A percentile compares a stretch with the other conserved stretches of the same genome.
Conservation (phyloP, 2,888 invertebrate genomes). For the Ctena decussata region DNA sequence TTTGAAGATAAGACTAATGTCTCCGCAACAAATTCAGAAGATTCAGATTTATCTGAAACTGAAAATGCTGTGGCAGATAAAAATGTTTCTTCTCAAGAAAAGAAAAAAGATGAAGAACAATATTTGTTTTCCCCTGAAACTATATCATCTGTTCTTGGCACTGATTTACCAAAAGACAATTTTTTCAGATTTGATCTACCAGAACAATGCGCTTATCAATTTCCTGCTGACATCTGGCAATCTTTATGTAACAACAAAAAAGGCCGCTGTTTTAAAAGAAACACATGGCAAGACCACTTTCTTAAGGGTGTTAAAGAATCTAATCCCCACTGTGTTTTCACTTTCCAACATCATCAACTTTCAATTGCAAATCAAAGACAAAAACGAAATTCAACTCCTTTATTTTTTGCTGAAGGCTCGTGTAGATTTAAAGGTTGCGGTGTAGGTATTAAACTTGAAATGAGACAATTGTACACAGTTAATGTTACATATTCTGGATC, state of each 20-base stretch:
- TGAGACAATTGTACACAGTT: background rate
- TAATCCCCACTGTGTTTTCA: constrained; percentile 18
- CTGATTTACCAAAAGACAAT: background rate
- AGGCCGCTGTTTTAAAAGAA: constrained; percentile 1
- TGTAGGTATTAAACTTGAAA: background rate
- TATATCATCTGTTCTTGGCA: background rate
- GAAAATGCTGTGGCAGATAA: too few species aligned
- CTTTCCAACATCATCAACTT: background rate
- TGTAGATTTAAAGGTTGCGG: constrained; percentile 1
- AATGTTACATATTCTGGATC: background rate
- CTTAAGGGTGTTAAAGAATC: background rate
- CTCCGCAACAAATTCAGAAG: too few species aligned
- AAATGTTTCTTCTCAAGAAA: too few species aligned
- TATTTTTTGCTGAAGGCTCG: background rate
- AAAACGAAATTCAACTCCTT: background rate
- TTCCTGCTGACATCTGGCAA: background rate
- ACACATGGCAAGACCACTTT: background rate
- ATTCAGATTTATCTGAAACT: too few species aligned
- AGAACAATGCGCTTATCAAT: background rate
- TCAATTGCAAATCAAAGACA: background rate
- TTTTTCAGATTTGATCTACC: background rate
- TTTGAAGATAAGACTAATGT: too few species aligned
- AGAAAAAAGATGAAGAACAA: background rate
- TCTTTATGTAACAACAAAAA: background rate
- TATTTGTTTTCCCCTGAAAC: background rate